A percentile compares a stretch with the other conserved stretches of the same genome.
Evolutionary conservation across 2,113 vertebrate genomes (phyloP).

Genomic region (Carassius carassius): DNA sequence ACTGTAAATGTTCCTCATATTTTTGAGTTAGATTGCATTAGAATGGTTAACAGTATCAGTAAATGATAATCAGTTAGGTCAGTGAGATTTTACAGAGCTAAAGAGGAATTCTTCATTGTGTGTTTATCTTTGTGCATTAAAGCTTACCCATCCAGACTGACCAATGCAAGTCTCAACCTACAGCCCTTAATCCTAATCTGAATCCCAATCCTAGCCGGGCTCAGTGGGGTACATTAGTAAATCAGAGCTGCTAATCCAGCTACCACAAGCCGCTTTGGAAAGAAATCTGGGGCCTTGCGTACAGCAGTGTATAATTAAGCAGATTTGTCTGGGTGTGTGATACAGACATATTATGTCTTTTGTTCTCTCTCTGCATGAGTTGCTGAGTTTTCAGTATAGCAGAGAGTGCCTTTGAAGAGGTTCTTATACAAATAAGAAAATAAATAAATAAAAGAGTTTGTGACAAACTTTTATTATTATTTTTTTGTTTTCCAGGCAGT

Average conservation of each 20-base stretch:
- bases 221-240: constrained; percentile 69
- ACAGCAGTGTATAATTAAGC: constrained; percentile 41
- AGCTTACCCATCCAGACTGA: constrained; percentile 34
- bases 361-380: constrained; percentile 8
- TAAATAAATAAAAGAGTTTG: neutral
- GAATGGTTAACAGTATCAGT: neutral
- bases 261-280: constrained; percentile 53
- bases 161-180: constrained; percentile 56
- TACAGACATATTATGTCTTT: constrained; percentile 3
- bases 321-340: constrained; percentile 14
- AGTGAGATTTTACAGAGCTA: neutral
- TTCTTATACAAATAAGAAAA: neutral
- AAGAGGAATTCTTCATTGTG: constrained; percentile 10
- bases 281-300: constrained; percentile 30
- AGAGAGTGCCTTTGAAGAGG: neutral
- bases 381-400: constrained; percentile 20
- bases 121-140: constrained; percentile 40
- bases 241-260: constrained; percentile 66
- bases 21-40: neutral
- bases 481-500: constrained; percentile 36
- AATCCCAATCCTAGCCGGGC: constrained; percentile 62
- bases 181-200: constrained; percentile 71
- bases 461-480: constrained; percentile 12
- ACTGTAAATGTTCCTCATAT: neutral
- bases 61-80: constrained; percentile 32